Evolutionary conservation across 2,888 invertebrate species (phyloP).

Genomic region (Silvanus unidentatus): DNA sequence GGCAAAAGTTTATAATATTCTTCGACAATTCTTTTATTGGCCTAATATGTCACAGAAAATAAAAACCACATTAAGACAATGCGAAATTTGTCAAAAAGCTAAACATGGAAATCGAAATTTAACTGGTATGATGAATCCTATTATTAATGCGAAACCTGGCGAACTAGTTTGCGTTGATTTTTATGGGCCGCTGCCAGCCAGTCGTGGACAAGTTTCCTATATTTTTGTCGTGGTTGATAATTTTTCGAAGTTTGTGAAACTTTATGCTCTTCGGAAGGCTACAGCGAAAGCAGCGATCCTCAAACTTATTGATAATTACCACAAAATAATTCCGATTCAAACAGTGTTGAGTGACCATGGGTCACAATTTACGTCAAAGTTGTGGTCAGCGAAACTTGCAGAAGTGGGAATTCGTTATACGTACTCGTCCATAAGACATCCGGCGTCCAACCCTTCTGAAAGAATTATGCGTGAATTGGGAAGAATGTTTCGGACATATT

Average conservation of each 20-base stretch:
- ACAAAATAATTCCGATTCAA: conserved; percentile 5
- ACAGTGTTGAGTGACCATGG: conserved; percentile 18
- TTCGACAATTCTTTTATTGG: conserved; percentile 3
- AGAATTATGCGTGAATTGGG: conserved; percentile 22
- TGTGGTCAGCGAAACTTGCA: conserved; percentile 13
- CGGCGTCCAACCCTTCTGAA: conserved; percentile 23
- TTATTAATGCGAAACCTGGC: conserved; percentile 5
- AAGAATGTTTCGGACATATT: conserved; percentile 16
- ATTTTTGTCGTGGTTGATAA: conserved; percentile 22
- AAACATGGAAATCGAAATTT: conserved; percentile 2
- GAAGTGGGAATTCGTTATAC: background rate
- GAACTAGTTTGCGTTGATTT: conserved; percentile 20
- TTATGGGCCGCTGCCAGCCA: conserved; percentile 20
- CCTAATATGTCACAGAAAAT: conserved; percentile 8
- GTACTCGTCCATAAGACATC: conserved; percentile 16
- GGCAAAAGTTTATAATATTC: conserved; percentile 6
- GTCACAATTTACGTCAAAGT: conserved; percentile 21
- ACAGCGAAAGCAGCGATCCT: conserved; percentile 8
- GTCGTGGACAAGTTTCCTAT: conserved; percentile 12
- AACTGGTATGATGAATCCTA: conserved; percentile 1
- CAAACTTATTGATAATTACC: conserved; percentile 9
- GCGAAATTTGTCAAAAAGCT: conserved; percentile 19
- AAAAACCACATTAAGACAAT: conserved; percentile 1
- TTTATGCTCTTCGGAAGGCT: conserved; percentile 17
- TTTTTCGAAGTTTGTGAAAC: conserved; percentile 22